Base-by-base conservation (phyloP, 2,113 vertebrate species). In the Gnathonemus longibarbis region DNA sequence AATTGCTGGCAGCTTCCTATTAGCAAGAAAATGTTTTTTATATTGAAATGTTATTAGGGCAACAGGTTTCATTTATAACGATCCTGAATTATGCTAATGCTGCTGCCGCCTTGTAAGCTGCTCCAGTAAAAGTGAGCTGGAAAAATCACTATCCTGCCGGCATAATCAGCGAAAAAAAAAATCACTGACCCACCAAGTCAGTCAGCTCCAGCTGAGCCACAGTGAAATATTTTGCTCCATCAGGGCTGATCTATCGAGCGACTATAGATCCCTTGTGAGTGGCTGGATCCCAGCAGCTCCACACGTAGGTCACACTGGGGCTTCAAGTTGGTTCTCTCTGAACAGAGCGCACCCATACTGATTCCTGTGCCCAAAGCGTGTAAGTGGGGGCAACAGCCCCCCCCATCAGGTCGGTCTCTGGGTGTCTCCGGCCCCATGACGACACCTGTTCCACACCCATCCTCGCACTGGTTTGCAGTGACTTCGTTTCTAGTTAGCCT, bases 401-500 rank as follows among this genome's bases (percentile, higher is more conserved):
- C 39, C 39, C 2, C 3, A n/a, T 70, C 62, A 70, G 27, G 3
- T 27, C 7, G 9, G 27, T 24, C n/a, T 70, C 62, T 70, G 27
- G 24, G 24, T 27, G 27, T 31, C 62, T 31, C n/a, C 1, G 24
- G 9, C 66, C 13, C 66, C 66, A 27, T 10, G 10, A 70, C 3
- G 27, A 74, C 15, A 39, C 13, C 35, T 39, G 35, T 77, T 27
- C 62, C 27, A 31, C 27, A 70, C n/a, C 62, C 62, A 0, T 70
- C n/a, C 10, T 70, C n/a, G 1, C 70, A 42, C 74, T 80, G 74
- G 5, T 80, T 39, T 80, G 31, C 70, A 39, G 70, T 39, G 35
- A 39, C 31, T 77, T 39, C 1, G 0, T 58, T 13, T 56, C 91
- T 93, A 89, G 90, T 93, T 95, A 95, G 94, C 93, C 94, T 93